phyloP scores from a whole-genome alignment of 1,140 invertebrate species.

The Pectinophora gossypiella region DNA sequence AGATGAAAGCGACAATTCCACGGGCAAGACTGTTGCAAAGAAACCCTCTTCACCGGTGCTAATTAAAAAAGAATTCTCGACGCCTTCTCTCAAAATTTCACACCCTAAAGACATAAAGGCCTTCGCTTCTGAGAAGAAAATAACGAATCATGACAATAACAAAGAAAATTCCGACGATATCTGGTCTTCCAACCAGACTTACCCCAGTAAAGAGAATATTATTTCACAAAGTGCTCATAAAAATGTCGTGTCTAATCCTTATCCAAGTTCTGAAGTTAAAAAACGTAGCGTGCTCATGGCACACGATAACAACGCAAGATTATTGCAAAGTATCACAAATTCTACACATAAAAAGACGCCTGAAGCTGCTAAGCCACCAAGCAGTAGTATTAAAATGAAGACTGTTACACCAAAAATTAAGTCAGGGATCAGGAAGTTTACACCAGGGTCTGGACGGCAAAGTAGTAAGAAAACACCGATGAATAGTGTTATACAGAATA shows the following conservation, averaged over 20 bases:
- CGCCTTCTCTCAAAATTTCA: constrained; percentile 30
- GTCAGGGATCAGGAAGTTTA: constrained; percentile 53
- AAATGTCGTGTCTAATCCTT: constrained; percentile 16
- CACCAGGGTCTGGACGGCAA: constrained; percentile 42
- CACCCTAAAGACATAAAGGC: constrained; percentile 29
- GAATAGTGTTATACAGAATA: constrained; percentile 34
- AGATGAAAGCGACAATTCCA: constrained; percentile 50
- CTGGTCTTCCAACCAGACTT: constrained; percentile 29
- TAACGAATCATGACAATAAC: constrained; percentile 23
- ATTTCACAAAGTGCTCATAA: constrained; percentile 24
- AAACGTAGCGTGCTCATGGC: constrained; percentile 33
- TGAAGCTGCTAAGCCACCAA: constrained; percentile 31
- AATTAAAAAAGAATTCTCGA: constrained; percentile 30
- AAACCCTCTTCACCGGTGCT: constrained; percentile 27
- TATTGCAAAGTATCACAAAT: constrained; percentile 15
- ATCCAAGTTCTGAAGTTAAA: constrained; percentile 33
- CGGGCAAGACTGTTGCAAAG: constrained; percentile 35
- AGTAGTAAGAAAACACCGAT: constrained; percentile 48
- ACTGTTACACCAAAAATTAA: constrained; percentile 56
- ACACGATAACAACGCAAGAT: constrained; percentile 30
- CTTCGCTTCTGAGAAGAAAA: constrained; percentile 47
- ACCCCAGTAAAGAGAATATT: constrained; percentile 35
- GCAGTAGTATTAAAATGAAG: constrained; percentile 39
- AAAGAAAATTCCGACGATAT: constrained; percentile 46
- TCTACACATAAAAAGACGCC: constrained; percentile 45